Evolutionary conservation across 1,140 invertebrate species (phyloP), one percentile per base, ranked within the genome.

Genomic region (Tyrophagus putrescentiae): DNA sequence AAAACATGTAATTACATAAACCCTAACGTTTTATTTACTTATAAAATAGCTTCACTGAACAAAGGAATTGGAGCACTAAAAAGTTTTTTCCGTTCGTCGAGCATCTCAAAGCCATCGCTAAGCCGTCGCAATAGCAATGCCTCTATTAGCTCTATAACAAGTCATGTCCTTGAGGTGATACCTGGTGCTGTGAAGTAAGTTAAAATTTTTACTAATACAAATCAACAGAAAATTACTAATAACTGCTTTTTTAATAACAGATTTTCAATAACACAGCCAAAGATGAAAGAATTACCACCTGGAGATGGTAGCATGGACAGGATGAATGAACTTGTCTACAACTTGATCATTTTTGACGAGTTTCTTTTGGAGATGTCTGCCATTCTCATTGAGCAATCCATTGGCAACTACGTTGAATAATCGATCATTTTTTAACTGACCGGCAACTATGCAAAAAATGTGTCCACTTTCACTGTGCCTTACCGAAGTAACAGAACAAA

Each of bases 331-430:
- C 52, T 54, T 54, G 25, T 54, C 52, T 54, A 54, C 27, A 54
- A 54, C 39, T 2, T 29, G 13, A 54, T 54, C 25, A 11, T 54
- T 9, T 54, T 54, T 13, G 52, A 54, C 27, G 52, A 54, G 39
- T 54, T 54, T 33, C 28, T 54, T 2, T 34, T 54, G 52, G 52
- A 54, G 27, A 11, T 54, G 27, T 54, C 52, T 1, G 52, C 52
- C 28, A 54, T 54, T 31, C 28, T 54, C 11, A 32, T 54, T 29
- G 52, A 54, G 39, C 52, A 54, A 11, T 54, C 52, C 16, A 27
- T 54, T n/a, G n/a, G n/a, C n/a, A n/a, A n/a, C n/a, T n/a, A n/a
- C n/a, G n/a, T n/a, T n/a, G n/a, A n/a, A n/a, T n/a, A n/a, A n/a
- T n/a, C n/a, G n/a, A n/a, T n/a, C n/a, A n/a, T n/a, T n/a, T n/a